phyloP scores from a whole-genome alignment of 2,797 vertebrate species.

The Podarcis siculus region DNA sequence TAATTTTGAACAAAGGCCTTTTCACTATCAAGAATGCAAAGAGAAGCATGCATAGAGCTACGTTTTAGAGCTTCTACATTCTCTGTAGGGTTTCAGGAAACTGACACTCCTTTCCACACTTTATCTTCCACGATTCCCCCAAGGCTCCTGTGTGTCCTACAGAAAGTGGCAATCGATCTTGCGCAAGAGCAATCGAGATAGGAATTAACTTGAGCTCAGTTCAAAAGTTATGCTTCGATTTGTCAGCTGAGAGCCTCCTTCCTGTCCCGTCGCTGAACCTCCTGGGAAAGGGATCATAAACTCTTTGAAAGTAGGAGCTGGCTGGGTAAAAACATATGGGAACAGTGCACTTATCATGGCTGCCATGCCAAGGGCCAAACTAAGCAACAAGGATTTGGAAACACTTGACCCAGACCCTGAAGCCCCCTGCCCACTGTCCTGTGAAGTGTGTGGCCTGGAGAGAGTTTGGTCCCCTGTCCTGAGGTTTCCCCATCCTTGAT shows the following conservation, averaged over 20 bases:
- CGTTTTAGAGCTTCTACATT: background rate
- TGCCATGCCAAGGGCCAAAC: no score
- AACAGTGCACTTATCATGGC: background rate
- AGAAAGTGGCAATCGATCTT: background rate
- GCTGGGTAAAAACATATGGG: no score
- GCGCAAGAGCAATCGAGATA: background rate
- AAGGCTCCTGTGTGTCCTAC: background rate
- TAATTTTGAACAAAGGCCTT: background rate
- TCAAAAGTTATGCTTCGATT: background rate
- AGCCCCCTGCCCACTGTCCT: no score
- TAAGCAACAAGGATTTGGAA: background rate
- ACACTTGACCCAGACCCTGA: background rate
- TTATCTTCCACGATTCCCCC: background rate
- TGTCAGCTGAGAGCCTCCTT: background rate
- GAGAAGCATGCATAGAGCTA: background rate
- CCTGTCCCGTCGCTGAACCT: background rate
- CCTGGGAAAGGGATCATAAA: background rate
- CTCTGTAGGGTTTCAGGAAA: background rate
- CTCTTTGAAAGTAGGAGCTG: background rate
- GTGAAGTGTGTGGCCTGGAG: no score
- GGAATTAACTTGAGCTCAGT: conserved; percentile 21
- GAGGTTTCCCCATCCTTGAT: no score
- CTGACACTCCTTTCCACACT: background rate
- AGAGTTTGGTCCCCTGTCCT: no score
- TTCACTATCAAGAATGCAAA: conserved; percentile 1